Percentiles rank a stretch among this genome's conserved stretches.
Conservation (phyloP, 1,140 invertebrate genomes). For the Caerostris extrusa region DNA sequence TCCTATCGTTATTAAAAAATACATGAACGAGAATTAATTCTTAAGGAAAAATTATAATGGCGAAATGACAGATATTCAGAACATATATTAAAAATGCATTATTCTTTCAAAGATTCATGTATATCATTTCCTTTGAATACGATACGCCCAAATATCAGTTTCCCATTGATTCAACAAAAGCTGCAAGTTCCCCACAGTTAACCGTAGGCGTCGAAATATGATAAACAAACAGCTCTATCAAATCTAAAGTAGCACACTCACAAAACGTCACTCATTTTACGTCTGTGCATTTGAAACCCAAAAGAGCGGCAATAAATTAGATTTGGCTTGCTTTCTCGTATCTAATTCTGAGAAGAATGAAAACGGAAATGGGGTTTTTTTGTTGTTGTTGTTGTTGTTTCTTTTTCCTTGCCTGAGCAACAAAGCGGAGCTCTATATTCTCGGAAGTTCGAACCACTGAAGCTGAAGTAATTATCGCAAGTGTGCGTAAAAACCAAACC, state of each 20-base stretch:
- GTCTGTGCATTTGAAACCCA: not conserved
- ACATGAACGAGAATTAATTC: too few species aligned
- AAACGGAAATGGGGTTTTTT: not conserved
- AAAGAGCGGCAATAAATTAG: slow-evolving; percentile 20
- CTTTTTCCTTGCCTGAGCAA: not conserved
- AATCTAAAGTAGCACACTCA: not conserved
- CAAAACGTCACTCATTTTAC: not conserved
- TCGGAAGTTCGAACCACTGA: slow-evolving; percentile 31
- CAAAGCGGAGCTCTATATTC: slow-evolving; percentile 19
- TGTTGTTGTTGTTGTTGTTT: not conserved
- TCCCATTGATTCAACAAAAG: not conserved
- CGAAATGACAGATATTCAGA: too few species aligned
- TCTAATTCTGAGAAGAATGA: slow-evolving; percentile 29
- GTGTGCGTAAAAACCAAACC: not conserved
- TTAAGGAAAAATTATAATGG: too few species aligned
- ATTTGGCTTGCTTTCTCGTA: not conserved
- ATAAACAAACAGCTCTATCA: not conserved
- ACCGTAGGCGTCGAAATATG: not conserved
- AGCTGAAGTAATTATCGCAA: slow-evolving; percentile 9
- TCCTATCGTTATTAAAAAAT: too few species aligned
- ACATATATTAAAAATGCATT: too few species aligned
- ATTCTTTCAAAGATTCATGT: not conserved
- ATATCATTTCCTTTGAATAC: not conserved
- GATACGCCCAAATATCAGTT: not conserved
- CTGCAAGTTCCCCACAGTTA: not conserved